These are phyloP conservation scores for Quadroppia sp. DNA, from an alignment of 2,888 invertebrate species.

Conservation along the genomic window DNA sequence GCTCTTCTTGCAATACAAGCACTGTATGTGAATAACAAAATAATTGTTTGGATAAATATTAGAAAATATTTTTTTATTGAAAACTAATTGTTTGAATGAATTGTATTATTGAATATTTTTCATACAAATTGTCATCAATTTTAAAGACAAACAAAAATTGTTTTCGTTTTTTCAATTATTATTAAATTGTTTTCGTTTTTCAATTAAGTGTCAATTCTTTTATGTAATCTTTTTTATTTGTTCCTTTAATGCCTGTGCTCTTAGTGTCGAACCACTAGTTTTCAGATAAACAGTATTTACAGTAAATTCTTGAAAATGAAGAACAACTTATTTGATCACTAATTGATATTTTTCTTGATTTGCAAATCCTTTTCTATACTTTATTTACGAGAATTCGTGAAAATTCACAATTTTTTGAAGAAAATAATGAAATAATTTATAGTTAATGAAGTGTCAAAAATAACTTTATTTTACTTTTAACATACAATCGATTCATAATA, in stretches of 20 bases:
- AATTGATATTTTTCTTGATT: neutral
- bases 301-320: neutral
- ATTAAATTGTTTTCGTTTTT: no score
- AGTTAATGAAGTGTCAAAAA: slow-evolving; percentile 1
- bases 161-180: no score
- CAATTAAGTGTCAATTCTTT: no score
- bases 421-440: neutral
- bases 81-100: no score
- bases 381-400: neutral
- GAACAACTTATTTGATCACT: neutral
- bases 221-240: no score
- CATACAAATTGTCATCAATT: no score
- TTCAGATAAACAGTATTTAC: neutral
- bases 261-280: no score
- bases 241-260: no score
- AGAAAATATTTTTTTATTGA: no score
- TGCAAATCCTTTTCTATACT: neutral
- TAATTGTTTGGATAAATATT: neutral
- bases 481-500: neutral
- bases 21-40: neutral
- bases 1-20: neutral
- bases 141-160: no score
- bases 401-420: neutral
- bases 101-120: no score
- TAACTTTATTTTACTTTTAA: neutral